phyloP scores from a whole-genome alignment of 2,888 invertebrate species.

The Idaea dimidiata region DNA sequence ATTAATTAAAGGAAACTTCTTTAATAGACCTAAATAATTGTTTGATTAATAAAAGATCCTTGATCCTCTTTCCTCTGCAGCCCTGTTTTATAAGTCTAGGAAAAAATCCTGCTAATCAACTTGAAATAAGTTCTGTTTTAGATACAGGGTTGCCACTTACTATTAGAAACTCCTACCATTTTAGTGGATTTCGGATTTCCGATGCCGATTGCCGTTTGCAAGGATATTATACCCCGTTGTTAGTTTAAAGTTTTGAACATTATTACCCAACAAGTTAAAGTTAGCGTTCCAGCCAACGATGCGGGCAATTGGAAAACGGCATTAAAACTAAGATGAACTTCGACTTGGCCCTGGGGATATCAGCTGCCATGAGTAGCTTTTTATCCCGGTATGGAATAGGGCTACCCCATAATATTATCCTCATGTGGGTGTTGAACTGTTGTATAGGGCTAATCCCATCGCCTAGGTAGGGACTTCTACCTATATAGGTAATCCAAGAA shows the following conservation, averaged over 20 bases:
- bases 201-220: background rate
- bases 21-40: no score
- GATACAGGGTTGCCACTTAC: conserved; percentile 6
- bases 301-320: conserved; percentile 54
- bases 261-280: conserved; percentile 29
- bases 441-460: no score
- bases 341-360: conserved; percentile 28
- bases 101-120: no score
- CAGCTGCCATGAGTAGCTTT: conserved; percentile 16
- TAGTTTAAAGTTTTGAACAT: conserved; percentile 22
- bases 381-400: background rate
- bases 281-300: conserved; percentile 32
- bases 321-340: conserved; percentile 58
- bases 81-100: no score
- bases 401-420: no score
- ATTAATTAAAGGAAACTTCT: no score
- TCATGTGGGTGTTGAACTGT: no score
- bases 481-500: no score
- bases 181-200: conserved; percentile 6
- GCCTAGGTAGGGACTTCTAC: no score
- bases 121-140: conserved; percentile 3
- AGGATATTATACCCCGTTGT: conserved; percentile 6
- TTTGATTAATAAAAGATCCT: no score
- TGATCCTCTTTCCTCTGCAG: no score
- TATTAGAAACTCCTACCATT: conserved; percentile 9